Percentiles rank a stretch among this genome's conserved stretches.
Conservation (phyloP, 1,140 invertebrate genomes). For the Pseudobourletiella spinata region DNA sequence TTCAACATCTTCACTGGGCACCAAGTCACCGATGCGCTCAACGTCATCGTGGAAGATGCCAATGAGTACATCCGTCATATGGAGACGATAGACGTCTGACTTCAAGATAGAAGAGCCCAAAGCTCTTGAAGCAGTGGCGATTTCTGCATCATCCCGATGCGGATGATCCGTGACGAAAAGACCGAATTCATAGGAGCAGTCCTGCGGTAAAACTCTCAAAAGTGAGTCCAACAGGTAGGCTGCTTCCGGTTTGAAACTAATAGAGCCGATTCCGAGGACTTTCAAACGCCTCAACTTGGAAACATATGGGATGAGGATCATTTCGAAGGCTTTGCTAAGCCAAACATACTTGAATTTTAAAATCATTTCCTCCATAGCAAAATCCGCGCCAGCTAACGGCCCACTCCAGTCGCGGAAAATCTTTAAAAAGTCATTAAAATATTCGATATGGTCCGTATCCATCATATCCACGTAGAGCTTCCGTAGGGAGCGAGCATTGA, state of each 20-base stretch:
- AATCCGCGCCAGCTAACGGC: no score
- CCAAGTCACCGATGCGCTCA: not conserved
- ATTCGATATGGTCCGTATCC: not conserved
- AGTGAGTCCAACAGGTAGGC: not conserved
- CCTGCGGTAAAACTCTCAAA: not conserved
- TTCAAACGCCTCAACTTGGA: not conserved
- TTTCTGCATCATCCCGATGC: not conserved
- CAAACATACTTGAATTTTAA: conserved; percentile 7
- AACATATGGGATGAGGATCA: not conserved
- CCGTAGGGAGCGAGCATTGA: not conserved
- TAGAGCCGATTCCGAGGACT: not conserved
- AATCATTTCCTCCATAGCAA: not conserved
- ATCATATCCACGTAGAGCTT: conserved; percentile 1
- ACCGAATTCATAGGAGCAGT: not conserved
- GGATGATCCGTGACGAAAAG: not conserved
- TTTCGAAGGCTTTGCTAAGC: not conserved
- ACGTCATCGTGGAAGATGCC: not conserved
- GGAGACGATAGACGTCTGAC: not conserved
- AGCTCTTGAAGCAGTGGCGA: not conserved
- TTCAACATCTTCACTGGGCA: not conserved
- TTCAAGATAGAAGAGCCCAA: not conserved
- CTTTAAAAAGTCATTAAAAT: conserved; percentile 1
- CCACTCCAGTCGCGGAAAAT: not conserved
- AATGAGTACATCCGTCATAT: not conserved
- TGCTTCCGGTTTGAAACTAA: not conserved